Base-by-base conservation (phyloP, 64 coral and sea anemone genomes). In the Actinia tenebrosa region DNA sequence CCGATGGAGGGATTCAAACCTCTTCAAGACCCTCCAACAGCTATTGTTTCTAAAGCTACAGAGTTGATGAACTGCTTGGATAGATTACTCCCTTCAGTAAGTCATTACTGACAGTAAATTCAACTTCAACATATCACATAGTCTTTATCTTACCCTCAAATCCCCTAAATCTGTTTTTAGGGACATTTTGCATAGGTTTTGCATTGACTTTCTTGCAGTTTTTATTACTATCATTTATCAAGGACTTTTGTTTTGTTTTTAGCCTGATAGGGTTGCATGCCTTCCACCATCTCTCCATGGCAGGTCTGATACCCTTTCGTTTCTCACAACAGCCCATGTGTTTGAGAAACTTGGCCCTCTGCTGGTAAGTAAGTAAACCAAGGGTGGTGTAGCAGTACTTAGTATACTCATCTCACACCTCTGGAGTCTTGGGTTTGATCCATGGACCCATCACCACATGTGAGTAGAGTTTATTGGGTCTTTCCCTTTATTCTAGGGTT, bases 281-380 rank as follows among this genome's bases (percentile, higher is more conserved):
- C 80, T 98, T 37, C 95, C 95, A 27, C 64, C 89, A 68, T 88
- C 91, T 15, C 93, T 98, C 69, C 86, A 52, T 86, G 84, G 92
- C 56, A 93, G 89, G 45, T 90, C 95, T 64, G 92, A 93, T 44
- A 89, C 89, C 20, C 64, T 98, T 42, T 90, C 95, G 1, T 87
- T 98, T 11, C 89, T 98, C 27, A 98, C 95, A 8, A 98, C 89
- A 13, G 62, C 92, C 1, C 92, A 98, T 84, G 95, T 98, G 60
- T 98, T 94, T 91, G 95, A 98, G 83, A 98, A 94, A 45, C 95
- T 98, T 30, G 92, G 91, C 17, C 95, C 95, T 62, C 44, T 98
- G 3, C 78, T 98, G 86, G 95, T 98, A 58, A 90, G 91, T 45
- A 42, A 37, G 30, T 37, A 37, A 37, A 37, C 1, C 30, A 37